Base-by-base conservation (phyloP, 2,113 vertebrate genomes). In the Caracal caracal region DNA sequence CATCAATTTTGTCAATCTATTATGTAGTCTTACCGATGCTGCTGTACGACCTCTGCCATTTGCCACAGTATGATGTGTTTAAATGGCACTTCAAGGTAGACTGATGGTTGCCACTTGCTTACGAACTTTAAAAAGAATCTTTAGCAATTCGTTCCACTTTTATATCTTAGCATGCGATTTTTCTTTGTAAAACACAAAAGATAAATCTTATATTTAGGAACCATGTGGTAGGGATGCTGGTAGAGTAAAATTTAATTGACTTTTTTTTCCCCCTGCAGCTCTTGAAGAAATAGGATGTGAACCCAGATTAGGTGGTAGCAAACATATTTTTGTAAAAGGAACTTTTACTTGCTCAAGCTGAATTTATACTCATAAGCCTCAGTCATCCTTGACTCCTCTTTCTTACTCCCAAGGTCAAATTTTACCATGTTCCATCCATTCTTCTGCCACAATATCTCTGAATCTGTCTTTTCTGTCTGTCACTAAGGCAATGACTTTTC, bases 201-300 rank as follows among this genome's bases (percentile, higher is more conserved):
- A 70, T 53, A 49, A 63, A 91, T 89, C 20, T 95, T 93, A 88
- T 61, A 93, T 92, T 95, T 89, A 97, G 88, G 75, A 95, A 47
- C 56, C 63, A 92, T 90, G 96, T 96, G 83, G 66, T 92, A 76
- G 87, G 53, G 68, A 97, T 92, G 49, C 68, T 80, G 49, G 43
- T 43, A 91, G 95, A 97, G 73, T 96, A 93, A 78, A 93, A 86
- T 85, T 85, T 90, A 96, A 96, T 90, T 88, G 37, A 82, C 73
- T 78, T 53, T 59, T 35, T 24, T 16, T 1, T 5, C 2, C 20
- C 59, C 37, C 51, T 6, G 24, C 16, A 87, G 92, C 51, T 93
- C 73, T 90, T 93, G 87, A 95, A 97, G 78, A 95, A 93, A 78
- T 33, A 93, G 93, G 85, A 68, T 37, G 40, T 86, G 93, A 96